A percentile compares a stretch with the other conserved stretches of the same genome.
Evolutionary conservation across 2,888 invertebrate genomes (phyloP).

Genomic region (Tridacna gigas): DNA sequence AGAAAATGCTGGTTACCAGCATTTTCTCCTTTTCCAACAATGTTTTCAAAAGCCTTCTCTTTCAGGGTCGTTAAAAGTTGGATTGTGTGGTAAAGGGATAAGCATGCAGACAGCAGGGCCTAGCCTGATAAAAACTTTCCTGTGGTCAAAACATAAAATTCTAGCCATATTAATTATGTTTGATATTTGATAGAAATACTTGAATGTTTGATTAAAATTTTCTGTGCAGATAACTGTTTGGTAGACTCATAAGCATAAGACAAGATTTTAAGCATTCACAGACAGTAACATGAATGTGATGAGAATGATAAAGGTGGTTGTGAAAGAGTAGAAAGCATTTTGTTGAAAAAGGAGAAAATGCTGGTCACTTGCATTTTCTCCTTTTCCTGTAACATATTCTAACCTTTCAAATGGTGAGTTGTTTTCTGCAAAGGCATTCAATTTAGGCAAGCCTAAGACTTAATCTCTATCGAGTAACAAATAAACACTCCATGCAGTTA

Average conservation of each 20-base stretch:
- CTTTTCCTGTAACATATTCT: neutral
- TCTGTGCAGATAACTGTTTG: no score
- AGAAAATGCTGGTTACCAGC: neutral
- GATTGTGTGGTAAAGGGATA: no score
- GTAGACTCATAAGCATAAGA: no score
- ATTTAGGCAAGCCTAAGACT: neutral
- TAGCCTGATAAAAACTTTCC: no score
- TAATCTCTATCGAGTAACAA: neutral
- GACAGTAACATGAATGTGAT: no score
- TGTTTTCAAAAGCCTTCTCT: no score
- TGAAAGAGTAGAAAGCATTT: neutral
- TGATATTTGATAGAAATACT: neutral
- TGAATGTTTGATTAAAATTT: neutral
- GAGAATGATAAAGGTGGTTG: no score
- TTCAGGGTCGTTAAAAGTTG: no score
- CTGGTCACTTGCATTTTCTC: neutral
- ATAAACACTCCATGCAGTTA: neutral
- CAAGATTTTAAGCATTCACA: no score
- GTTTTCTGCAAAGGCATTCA: neutral
- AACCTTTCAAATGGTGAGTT: neutral
- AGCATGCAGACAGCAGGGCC: no score
- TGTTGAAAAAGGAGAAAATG: conserved; percentile 9
- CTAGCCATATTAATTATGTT: neutral
- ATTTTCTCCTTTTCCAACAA: neutral
- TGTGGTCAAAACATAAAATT: no score